Evolutionary conservation across 2,797 vertebrate genomes (phyloP), one percentile per base, ranked within the genome.

Genomic region (Acipenser ruthenus): DNA sequence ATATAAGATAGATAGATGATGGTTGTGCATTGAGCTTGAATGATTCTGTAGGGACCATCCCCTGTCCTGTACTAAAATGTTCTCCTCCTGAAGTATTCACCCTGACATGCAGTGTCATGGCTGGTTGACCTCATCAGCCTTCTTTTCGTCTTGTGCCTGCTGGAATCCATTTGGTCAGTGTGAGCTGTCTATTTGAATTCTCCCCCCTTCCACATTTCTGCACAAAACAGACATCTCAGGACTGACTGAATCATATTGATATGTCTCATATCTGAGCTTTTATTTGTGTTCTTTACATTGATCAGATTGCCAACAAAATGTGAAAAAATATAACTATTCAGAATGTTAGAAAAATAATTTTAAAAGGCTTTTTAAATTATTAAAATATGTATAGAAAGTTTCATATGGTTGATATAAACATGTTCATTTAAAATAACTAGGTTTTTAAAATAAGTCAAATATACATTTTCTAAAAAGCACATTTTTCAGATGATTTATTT

Each of bases 101-200:
- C 37, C 8, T 6, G 65, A 9, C 9, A 64, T 65, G 1, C 61
- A 63, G 11, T 50, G 58, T 53, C 48, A 67, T 23, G 60, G 50
- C 61, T 51, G 62, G 50, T 66, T 61, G 63, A 1, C 51, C 63
- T 8, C 67, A 10, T 67, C 67, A 23, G 1, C 60, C 7, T 15
- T 10, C 68, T 61, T 76, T 68, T 47, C 62, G 71, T 58, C n/a
- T 68, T 50, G 64, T 69, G 60, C 64, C 23, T 4, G 23, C 64
- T 65, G 55, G 65, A 66, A 62, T 71, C 55, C 60, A 60, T 71
- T 70, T 68, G 59, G 62, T 69, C 67, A 69, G 8, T 70, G 47
- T n/a, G 55, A 70, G 48, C 61, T 65, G 56, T 72, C 37, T 6
- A 1, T 53, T 70, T 69, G 62, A 15, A 70, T 61, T 74, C 51